Evolutionary conservation across 2,797 vertebrate genomes (phyloP).

Genomic region (Gymnoscopelus microlampas): DNA sequence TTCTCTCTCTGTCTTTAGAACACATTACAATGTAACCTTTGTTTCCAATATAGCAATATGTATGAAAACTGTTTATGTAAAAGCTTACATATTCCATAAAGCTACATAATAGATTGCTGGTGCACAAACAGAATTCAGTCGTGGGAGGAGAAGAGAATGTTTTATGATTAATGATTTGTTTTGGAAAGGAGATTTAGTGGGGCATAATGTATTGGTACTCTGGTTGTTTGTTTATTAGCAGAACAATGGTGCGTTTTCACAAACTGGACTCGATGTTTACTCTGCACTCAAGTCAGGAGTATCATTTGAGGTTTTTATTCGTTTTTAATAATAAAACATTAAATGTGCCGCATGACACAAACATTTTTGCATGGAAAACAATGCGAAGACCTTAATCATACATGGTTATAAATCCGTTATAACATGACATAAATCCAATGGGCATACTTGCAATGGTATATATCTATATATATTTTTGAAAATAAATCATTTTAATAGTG

Average conservation of each 20-base stretch:
- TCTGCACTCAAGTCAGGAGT: conserved; percentile 50
- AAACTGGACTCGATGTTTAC: conserved; percentile 40
- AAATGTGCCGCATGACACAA: conserved; percentile 77
- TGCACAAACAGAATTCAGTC: conserved; percentile 60
- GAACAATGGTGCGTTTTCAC: conserved; percentile 21
- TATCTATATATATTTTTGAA: conserved; percentile 61
- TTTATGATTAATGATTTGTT: conserved; percentile 45
- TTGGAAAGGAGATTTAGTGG: conserved; percentile 5
- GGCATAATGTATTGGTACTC: conserved; percentile 26
- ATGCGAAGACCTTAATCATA: conserved; percentile 80
- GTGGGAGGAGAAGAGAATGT: conserved; percentile 44
- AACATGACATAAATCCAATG: conserved; percentile 80
- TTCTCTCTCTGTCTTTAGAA: conserved; percentile 38
- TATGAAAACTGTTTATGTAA: conserved; percentile 60
- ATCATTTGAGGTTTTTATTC: conserved; percentile 76
- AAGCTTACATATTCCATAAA: conserved; percentile 62
- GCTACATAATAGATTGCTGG: conserved; percentile 52
- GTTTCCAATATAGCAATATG: conserved; percentile 67
- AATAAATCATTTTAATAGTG: conserved; percentile 76
- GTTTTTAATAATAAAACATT: conserved; percentile 81
- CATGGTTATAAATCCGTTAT: conserved; percentile 80
- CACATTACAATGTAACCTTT: conserved; percentile 67
- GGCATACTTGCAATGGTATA: conserved; percentile 80
- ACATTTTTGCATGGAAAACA: conserved; percentile 81
- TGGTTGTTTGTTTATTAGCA: conserved; percentile 28